Evolutionary conservation across 2,888 invertebrate genomes (phyloP).

Genomic region (Belgica antarctica): DNA sequence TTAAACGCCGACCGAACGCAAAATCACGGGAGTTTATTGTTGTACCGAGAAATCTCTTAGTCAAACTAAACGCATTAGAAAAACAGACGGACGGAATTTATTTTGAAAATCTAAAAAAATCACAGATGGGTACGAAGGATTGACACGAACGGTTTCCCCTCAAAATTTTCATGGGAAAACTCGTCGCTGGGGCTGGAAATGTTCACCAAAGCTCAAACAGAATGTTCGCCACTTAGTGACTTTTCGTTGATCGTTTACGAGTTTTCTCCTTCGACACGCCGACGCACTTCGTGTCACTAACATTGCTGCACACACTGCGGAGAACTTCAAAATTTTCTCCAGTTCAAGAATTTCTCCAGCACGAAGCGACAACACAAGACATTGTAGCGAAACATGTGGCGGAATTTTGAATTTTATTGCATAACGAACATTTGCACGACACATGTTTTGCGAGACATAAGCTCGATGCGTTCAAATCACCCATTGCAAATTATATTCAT

Average conservation of each 20-base stretch:
- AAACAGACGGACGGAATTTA: conserved; percentile 38
- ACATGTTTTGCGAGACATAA: too few relatives aligned
- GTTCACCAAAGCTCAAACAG: background rate
- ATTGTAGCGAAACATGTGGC: background rate
- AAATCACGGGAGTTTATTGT: conserved; percentile 29
- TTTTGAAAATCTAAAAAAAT: conserved; percentile 32
- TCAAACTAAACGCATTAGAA: conserved; percentile 41
- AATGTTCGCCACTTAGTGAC: conserved; percentile 17
- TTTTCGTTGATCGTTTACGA: background rate
- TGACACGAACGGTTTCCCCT: background rate
- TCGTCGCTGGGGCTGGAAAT: background rate
- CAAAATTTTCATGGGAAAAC: background rate
- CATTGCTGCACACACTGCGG: background rate
- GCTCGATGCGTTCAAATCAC: background rate
- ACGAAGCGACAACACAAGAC: background rate
- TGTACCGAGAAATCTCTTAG: conserved; percentile 38
- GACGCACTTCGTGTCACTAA: conserved; percentile 19
- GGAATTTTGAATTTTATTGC: conserved; percentile 7
- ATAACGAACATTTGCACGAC: conserved; percentile 15
- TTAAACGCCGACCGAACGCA: background rate
- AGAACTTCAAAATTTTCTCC: background rate
- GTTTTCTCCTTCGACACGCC: background rate
- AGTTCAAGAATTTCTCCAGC: background rate
- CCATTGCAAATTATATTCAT: background rate
- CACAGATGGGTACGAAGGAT: conserved; percentile 35